Evolutionary conservation across 2,113 vertebrate genomes (phyloP), one percentile per base, ranked within the genome.

Genomic region (Nestor notabilis): DNA sequence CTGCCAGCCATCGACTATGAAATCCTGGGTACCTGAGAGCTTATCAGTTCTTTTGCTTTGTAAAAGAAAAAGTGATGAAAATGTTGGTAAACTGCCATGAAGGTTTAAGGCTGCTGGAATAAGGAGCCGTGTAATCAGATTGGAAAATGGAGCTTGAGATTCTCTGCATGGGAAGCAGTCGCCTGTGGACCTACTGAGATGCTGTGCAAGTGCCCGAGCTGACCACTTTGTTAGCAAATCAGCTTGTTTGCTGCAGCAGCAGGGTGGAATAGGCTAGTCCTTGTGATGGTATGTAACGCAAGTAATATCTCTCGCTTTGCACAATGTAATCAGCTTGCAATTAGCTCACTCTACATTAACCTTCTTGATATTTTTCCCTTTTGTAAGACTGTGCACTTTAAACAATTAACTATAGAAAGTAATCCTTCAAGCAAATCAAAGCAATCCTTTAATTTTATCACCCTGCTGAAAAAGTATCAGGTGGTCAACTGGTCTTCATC

Each of bases 31-130:
- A 99, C 98, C 98, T 99, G 98, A 98, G 98, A 98, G 99, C 98
- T 99, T 99, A 98, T 99, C 99, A 97, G 98, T 98, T 98, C 98
- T 97, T 98, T 97, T 97, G 98, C 98, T 98, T 98, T 98, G 98
- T 98, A 97, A 98, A 98, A 98, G 97, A 97, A 98, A 98, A 98
- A 97, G 98, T 97, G 98, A 98, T 97, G 96, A 98, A 98, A 98
- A 98, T 98, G 98, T 98, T 98, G 98, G 98, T 98, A 98, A 97
- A 98, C 98, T 98, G 98, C 98, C 98, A 98, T 98, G 97, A 98
- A 98, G 98, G 98, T 99, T 99, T 98, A 98, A 98, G 98, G 98
- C 98, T 98, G 98, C 98, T 97, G 98, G 98, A 98, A 98, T 98
- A 98, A 98, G 98, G 96, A 97, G 97, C 98, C 97, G 94, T 98